A percentile compares a stretch with the other conserved stretches of the same genome.
Evolutionary conservation across 2,797 vertebrate genomes (phyloP).

Genomic region (Squalus acanthias): DNA sequence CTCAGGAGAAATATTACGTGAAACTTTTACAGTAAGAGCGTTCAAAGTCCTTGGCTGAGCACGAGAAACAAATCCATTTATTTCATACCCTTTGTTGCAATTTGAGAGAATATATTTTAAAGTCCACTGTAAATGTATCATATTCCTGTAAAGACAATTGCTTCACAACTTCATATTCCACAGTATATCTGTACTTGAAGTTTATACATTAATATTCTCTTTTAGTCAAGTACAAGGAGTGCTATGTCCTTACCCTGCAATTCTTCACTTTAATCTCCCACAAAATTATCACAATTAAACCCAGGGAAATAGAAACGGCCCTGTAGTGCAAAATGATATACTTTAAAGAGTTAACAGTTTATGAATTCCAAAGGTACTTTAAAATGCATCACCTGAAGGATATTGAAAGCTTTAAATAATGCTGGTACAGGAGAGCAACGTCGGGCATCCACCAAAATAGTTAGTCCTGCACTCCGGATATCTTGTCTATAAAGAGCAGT

Average conservation of each 20-base stretch:
- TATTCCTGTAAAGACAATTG: neutral
- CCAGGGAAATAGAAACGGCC: neutral
- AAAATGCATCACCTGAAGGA: conserved; percentile 67
- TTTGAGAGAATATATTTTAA: neutral
- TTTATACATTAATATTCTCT: neutral
- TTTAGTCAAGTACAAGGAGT: neutral
- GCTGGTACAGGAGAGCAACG: conserved; percentile 66
- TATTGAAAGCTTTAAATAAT: conserved; percentile 68
- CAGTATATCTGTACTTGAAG: neutral
- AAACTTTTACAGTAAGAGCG: neutral
- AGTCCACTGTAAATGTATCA: too few species aligned
- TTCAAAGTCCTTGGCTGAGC: neutral
- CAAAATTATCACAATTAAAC: neutral
- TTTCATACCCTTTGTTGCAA: neutral
- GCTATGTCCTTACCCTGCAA: neutral
- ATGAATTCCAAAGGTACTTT: neutral
- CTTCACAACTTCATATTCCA: neutral
- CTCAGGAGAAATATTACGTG: neutral
- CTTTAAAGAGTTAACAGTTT: neutral
- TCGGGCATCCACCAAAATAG: conserved; percentile 77
- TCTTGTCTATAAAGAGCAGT: conserved; percentile 60
- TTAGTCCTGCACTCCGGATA: conserved; percentile 68
- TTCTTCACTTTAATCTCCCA: neutral
- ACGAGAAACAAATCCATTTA: neutral
- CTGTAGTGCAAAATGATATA: neutral